Conservation (phyloP, 2,797 vertebrate genomes). For the Poliocrania exsul region DNA sequence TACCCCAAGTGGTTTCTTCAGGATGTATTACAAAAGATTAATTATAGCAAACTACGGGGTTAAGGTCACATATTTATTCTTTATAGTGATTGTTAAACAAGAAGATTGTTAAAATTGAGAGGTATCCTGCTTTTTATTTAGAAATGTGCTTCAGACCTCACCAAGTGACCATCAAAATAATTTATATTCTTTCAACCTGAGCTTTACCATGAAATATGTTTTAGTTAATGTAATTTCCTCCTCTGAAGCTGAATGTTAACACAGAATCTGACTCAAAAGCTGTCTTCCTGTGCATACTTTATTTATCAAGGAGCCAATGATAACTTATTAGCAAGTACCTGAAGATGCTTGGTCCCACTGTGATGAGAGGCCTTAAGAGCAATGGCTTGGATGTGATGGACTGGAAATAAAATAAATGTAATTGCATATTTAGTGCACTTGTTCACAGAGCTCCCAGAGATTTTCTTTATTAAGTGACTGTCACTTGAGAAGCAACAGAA, state of each 20-base stretch:
- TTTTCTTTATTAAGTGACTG: constrained; percentile 2
- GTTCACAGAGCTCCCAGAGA: neutral
- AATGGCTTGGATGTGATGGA: neutral
- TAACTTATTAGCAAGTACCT: neutral
- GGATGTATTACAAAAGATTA: neutral
- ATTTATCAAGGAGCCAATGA: neutral
- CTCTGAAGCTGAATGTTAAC: neutral
- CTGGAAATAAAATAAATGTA: neutral
- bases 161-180: neutral
- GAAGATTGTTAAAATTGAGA: neutral
- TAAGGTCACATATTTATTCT: neutral
- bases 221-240: neutral
- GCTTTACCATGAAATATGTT: neutral
- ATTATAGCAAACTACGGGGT: neutral
- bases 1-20: neutral
- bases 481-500: neutral
- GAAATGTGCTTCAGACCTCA: neutral
- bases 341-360: neutral
- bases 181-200: neutral
- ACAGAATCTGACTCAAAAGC: neutral
- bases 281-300: neutral
- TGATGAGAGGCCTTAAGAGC: neutral
- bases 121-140: neutral
- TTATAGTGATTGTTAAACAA: neutral
- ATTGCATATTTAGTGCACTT: neutral